Base-by-base conservation (phyloP, 2,113 vertebrate genomes). In the Calonectris borealis region DNA sequence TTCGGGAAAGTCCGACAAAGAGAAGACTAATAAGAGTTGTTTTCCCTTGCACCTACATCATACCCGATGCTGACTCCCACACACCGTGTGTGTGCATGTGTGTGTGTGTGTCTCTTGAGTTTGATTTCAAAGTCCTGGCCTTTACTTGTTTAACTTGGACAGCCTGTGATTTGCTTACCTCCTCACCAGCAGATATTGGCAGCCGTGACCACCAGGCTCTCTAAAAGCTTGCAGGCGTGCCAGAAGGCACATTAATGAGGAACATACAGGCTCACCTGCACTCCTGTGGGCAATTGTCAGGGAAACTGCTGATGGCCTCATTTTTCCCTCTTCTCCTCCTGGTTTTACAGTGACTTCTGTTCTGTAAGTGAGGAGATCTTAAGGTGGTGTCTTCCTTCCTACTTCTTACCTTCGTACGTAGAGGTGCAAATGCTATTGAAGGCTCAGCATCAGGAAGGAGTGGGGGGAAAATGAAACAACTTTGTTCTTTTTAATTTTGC, bases 141-240 rank as follows among this genome's bases (percentile, higher is more conserved):
- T 86, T 88, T 70, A 65, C 27, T 83, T 95, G 80, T 94, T 89
- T 94, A 42, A 32, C 70, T 95, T 89, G 93, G 95, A 72, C 58
- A 3, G 36, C 26, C 49, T 71, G 84, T 22, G 62, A 27, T 90
- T 90, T 80, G 40, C 78, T 76, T 85, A 72, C 92, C 78, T 77
- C 66, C 75, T 88, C 68, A 69, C 78, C 36, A 36, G 65, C 73
- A 84, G 61, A 57, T 54, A 24, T 20, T 90, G 91, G 93, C 93
- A 96, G 84, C 57, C 0, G 0, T 36, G 40, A 72, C 57, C 70
- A 61, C 48, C 78, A 88, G 69, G 82, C 66, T 83, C 51, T 73
- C 87, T 87, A 54, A 91, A 76, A 85, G n/a, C 66, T 76, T 79
- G 34, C 66, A 64, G 40, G 52, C 44, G 5, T 40, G 44, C 61